Evolutionary conservation across 2,113 vertebrate species (phyloP), one percentile per base, ranked within the genome.

Genomic region (Excalfactoria chinensis): DNA sequence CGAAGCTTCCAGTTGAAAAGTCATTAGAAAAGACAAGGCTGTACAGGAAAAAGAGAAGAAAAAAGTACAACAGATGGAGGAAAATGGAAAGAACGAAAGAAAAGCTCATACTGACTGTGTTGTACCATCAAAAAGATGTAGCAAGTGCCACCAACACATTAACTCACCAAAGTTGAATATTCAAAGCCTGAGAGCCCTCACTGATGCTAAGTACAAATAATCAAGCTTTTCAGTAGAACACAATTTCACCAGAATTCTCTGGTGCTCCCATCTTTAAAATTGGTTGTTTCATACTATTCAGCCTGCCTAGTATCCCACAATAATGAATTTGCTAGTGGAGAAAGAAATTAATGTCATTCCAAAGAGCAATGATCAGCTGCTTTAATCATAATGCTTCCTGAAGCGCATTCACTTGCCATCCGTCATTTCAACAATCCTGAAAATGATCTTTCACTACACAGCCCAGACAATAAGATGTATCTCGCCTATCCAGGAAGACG

Each of bases 1-100:
- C 26, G 55, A 88, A 89, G 88, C 82, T 94, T 93, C 82, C 85
- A 95, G 89, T 43, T 91, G 85, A 95, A 93, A 93, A 93, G 89
- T 87, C 87, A 85, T 30, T 69, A 41, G 58, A 72, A 96, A 85
- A 70, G 74, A 93, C 67, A 95, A 89, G 89, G 89, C 18, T 70
- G 82, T 51, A 66, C 63, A 73, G 59, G 37, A 62, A 84, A 80
- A 80, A 20, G 16, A 44, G 71, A 30, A 34, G 28, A 60, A 51
- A 64, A 25, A 34, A 85, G 66, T 28, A 51, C 23, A 89, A 64
- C 63, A 92, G 66, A 92, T 35, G 13, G n/a, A 89, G 25, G 75
- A 85, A 93, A 79, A 46, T 7, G 37, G 49, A 87, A 35, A 53
- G 64, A 78, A 41, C 7, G 37, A 37, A n/a, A 49, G 32, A 70